phyloP scores from a whole-genome alignment of 92 coral and sea anemone species.

The Blastomussa wellsi region DNA sequence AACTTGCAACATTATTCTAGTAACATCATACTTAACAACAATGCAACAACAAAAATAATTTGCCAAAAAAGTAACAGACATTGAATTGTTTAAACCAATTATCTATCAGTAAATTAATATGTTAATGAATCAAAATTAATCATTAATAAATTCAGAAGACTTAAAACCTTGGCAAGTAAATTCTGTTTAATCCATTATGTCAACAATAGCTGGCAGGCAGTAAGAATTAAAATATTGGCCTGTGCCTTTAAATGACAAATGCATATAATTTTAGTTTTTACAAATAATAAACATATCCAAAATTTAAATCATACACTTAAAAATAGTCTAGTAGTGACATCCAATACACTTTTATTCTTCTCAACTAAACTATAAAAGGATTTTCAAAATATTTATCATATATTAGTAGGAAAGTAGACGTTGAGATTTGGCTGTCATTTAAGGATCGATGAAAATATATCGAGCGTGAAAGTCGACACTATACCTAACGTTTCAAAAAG shows the following conservation, averaged over 20 bases:
- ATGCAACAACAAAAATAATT: background rate
- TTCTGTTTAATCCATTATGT: background rate
- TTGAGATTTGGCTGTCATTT: background rate
- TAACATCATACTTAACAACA: background rate
- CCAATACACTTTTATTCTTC: background rate
- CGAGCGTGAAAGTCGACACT: slow-evolving; percentile 10
- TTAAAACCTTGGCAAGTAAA: background rate
- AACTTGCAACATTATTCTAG: background rate
- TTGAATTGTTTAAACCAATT: background rate
- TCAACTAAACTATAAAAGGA: too few species aligned
- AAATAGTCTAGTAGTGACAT: background rate
- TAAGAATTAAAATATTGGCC: slow-evolving; percentile 20
- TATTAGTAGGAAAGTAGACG: background rate
- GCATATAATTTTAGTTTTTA: slow-evolving; percentile 15
- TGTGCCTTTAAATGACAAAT: background rate
- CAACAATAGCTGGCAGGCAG: background rate
- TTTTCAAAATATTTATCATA: background rate
- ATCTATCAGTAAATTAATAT: background rate
- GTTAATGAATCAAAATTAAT: background rate
- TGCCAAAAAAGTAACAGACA: background rate
- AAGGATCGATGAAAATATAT: background rate
- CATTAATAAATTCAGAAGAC: background rate
- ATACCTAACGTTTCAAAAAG: background rate
- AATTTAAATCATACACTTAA: background rate
- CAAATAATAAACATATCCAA: slow-evolving; percentile 4